Percentiles rank a stretch among this genome's conserved stretches.
phyloP scores from a whole-genome alignment of 2,113 vertebrate species.

The Hylia prasina region DNA sequence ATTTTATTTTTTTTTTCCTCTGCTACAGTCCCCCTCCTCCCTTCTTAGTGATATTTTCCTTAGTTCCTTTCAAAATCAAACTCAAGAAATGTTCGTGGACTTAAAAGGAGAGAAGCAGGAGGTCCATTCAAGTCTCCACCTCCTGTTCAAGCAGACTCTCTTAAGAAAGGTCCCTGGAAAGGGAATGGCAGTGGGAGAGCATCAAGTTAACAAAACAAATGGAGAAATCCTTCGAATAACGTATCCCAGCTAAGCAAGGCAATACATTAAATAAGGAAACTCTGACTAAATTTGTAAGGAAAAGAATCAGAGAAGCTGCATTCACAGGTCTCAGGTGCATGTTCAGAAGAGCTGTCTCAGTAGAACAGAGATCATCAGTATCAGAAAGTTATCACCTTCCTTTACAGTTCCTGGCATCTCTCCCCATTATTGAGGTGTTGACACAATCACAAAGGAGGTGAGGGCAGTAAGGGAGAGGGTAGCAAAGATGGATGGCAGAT shows the following conservation, averaged over 20 bases:
- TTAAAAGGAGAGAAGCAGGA: conserved; percentile 44
- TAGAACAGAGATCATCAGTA: background rate
- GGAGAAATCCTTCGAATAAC: background rate
- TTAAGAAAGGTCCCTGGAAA: conserved; percentile 34
- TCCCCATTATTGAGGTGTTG: background rate
- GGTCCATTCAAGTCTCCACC: conserved; percentile 19
- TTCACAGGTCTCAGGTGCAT: background rate
- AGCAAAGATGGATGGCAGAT: background rate
- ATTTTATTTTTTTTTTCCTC: background rate
- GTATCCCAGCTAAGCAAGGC: background rate
- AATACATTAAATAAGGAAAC: background rate
- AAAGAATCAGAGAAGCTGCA: background rate
- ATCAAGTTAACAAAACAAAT: conserved; percentile 25
- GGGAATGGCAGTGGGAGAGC: conserved; percentile 23
- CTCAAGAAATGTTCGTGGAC: conserved; percentile 39
- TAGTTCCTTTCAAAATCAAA: conserved; percentile 27
- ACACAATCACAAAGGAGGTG: background rate
- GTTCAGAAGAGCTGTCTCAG: background rate
- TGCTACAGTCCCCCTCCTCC: background rate
- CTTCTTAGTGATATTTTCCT: conserved; percentile 11
- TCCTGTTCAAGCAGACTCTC: conserved; percentile 20
- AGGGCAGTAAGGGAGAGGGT: background rate
- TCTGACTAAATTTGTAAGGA: background rate
- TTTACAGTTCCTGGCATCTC: background rate
- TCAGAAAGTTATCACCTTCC: background rate